Percentiles rank a stretch among this genome's conserved stretches.
Conservation (phyloP, 1,140 invertebrate species). For the Phenacoccus solenopsis region DNA sequence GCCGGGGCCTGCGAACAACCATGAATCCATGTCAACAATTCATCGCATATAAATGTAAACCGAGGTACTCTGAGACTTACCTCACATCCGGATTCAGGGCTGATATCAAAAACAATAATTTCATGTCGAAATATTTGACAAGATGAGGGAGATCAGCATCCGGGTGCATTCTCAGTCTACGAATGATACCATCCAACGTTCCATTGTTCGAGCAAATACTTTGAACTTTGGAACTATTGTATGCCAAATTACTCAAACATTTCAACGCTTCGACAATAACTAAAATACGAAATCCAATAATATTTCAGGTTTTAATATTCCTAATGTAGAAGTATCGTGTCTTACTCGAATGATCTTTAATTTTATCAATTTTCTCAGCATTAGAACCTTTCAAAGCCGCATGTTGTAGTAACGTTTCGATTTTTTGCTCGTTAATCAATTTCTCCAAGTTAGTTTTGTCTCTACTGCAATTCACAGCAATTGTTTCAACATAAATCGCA, state of each 20-base stretch:
- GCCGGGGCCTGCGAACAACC: constrained; percentile 40
- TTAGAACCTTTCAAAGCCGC: constrained; percentile 38
- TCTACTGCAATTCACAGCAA: constrained; percentile 40
- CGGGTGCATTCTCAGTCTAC: constrained; percentile 55
- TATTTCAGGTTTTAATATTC: background rate
- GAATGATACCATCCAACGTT: constrained; percentile 58
- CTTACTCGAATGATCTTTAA: constrained; percentile 19
- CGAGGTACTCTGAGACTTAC: constrained; percentile 27
- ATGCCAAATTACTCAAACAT: constrained; percentile 78
- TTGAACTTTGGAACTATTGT: constrained; percentile 58
- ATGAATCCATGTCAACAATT: no score
- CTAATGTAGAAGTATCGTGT: background rate
- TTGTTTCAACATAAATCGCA: constrained; percentile 3
- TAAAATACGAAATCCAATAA: constrained; percentile 31
- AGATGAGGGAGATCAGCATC: constrained; percentile 42
- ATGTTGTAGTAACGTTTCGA: constrained; percentile 48
- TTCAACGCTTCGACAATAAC: constrained; percentile 68
- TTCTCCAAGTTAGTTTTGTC: constrained; percentile 60
- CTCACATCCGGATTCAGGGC: constrained; percentile 56
- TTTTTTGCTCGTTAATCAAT: constrained; percentile 50
- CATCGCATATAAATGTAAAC: no score
- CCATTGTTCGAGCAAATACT: constrained; percentile 53
- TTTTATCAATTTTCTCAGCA: constrained; percentile 9
- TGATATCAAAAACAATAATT: constrained; percentile 75
- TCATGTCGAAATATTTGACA: constrained; percentile 76